Evolutionary conservation across 2,888 invertebrate species (phyloP).

Genomic region (Frankliniella intonsa): DNA sequence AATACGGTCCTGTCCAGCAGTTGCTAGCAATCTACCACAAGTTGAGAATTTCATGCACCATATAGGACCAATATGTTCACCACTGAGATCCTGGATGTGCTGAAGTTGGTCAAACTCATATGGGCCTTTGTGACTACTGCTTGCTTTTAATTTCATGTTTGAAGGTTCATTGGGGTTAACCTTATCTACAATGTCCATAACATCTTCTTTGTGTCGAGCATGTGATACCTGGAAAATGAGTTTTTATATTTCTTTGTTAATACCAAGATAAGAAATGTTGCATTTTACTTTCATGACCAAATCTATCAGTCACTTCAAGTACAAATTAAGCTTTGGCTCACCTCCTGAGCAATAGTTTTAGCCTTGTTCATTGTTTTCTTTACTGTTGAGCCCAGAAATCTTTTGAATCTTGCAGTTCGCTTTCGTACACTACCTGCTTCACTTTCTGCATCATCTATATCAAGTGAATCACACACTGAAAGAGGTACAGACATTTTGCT

Average conservation of each 20-base stretch:
- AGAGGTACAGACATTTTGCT: constrained; percentile 54
- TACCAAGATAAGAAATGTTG: neutral
- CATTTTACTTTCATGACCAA: neutral
- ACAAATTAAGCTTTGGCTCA: constrained; percentile 29
- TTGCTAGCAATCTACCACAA: constrained; percentile 90
- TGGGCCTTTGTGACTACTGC: constrained; percentile 93
- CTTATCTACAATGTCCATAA: constrained; percentile 77
- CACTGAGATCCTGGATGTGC: constrained; percentile 79
- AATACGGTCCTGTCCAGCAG: constrained; percentile 94
- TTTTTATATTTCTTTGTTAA: neutral
- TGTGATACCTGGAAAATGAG: constrained; percentile 58
- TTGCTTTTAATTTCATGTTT: constrained; percentile 85
- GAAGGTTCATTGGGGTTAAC: constrained; percentile 38
- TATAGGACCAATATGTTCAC: constrained; percentile 86
- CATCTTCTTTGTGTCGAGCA: constrained; percentile 80
- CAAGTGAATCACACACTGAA: constrained; percentile 25
- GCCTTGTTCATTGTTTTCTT: constrained; percentile 89
- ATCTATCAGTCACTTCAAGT: neutral
- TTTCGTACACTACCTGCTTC: constrained; percentile 48
- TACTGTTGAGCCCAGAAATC: constrained; percentile 82
- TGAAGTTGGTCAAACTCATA: constrained; percentile 91
- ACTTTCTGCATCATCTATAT: constrained; percentile 46
- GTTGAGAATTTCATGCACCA: constrained; percentile 99
- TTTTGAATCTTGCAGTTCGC: constrained; percentile 57
- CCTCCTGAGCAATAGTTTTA: constrained; percentile 79